These are phyloP conservation scores for Artibeus lituratus DNA, from an alignment of 2,797 vertebrate species.

Conservation along the genomic window DNA sequence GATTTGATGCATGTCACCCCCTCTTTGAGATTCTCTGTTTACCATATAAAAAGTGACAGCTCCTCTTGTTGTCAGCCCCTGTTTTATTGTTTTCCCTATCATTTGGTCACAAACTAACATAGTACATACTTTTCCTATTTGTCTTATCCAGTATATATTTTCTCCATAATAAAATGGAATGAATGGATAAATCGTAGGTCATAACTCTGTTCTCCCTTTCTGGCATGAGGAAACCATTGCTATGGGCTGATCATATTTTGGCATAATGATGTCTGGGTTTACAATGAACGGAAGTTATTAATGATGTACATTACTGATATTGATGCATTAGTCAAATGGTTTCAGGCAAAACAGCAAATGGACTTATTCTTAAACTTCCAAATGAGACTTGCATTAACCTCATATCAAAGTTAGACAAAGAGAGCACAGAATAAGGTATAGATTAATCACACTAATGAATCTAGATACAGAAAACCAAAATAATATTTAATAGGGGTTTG, in stretches of 20 bases:
- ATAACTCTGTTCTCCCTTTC: neutral
- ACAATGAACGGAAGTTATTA: neutral
- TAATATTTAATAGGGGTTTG: neutral
- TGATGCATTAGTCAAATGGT: neutral
- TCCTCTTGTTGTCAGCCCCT: neutral
- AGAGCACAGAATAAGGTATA: neutral
- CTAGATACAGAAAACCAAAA: neutral
- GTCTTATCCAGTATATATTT: neutral
- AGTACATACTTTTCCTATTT: neutral
- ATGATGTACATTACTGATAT: neutral
- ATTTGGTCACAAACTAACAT: neutral
- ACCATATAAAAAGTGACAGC: neutral
- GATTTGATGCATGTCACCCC: rapidly evolving
- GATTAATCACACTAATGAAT: neutral
- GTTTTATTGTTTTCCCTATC: neutral
- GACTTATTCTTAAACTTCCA: neutral
- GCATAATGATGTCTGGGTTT: neutral
- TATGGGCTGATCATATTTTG: neutral
- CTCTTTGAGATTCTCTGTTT: neutral
- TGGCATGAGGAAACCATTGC: neutral
- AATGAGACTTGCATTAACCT: neutral
- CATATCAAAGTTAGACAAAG: neutral
- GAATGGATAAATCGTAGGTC: neutral
- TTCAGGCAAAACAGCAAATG: neutral
- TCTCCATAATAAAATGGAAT: neutral